phyloP scores from a whole-genome alignment of 1,140 invertebrate genomes.

The Ylistrum balloti region DNA sequence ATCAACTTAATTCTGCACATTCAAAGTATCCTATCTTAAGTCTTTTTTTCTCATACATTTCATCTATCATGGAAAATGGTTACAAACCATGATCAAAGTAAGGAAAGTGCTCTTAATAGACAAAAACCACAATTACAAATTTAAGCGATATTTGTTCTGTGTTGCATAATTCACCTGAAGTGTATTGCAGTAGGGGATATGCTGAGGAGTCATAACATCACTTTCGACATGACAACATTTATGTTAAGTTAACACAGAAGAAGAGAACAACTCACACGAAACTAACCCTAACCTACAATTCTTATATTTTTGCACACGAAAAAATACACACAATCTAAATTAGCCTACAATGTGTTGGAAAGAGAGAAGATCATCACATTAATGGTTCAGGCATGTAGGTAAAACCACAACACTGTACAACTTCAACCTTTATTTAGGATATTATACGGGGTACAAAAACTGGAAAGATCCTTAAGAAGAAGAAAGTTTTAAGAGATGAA shows the following conservation, averaged over 20 bases:
- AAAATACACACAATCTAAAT: not conserved
- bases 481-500: not conserved
- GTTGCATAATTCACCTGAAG: conserved; percentile 7
- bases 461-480: not conserved
- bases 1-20: too few relatives aligned
- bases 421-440: not conserved
- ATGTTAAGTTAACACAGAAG: not conserved
- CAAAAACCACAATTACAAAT: not conserved
- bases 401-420: not conserved
- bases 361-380: not conserved
- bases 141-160: not conserved
- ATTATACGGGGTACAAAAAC: not conserved
- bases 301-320: not conserved
- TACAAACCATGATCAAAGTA: not conserved
- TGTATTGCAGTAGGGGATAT: not conserved
- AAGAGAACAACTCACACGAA: conserved; percentile 11
- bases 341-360: not conserved
- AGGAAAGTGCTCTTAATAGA: not conserved
- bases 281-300: not conserved
- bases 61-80: too few relatives aligned
- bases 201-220: not conserved
- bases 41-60: too few relatives aligned
- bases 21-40: too few relatives aligned
- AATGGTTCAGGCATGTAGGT: not conserved
- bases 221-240: not conserved